Evolutionary conservation across 2,888 invertebrate species (phyloP), one percentile per base, ranked within the genome.

Genomic region (Amorpha juglandis): DNA sequence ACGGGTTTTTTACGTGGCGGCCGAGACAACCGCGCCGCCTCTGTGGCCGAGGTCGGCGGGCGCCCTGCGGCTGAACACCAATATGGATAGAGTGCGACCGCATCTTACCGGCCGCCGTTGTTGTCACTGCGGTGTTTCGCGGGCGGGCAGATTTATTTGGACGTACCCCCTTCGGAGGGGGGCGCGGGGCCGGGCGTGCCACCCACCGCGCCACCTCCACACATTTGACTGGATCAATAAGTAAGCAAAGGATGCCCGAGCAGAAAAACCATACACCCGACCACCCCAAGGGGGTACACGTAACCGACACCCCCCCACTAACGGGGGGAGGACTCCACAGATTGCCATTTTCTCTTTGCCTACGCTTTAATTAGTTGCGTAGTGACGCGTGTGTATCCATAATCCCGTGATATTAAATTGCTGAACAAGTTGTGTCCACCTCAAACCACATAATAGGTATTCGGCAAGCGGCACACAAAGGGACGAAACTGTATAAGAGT

Each of bases 201-300:
- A 88, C 89, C 92, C 91, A 89, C 91, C 88, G 88, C 90, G 91
- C 90, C 90, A 90, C 92, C 92, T 92, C 92, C 93, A 92, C 92
- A 94, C 94, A 94, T 94, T 94, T 94, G 93, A 94, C 94, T 94
- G 93, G 94, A 94, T 94, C 94, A 94, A 94, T 94, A 94, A 94
- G 94, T 94, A 93, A 93, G 94, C 93, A 94, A 93, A 94, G 94
- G 94, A 94, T 94, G 94, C 93, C 94, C 92, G 94, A 94, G 93
- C 91, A 93, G 93, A 94, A 94, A 94, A 94, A 93, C 93, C 93
- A 93, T 92, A 92, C 92, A 92, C 92, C 93, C 93, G 86, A 89
- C 91, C 91, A 91, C 91, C 92, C 92, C 84, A 87, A 91, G 92
- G 92, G 92, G 92, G 92, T 89, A 92, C 91, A 92, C 92, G 92